phyloP scores from a whole-genome alignment of 1,140 invertebrate genomes.

The Pteromalus puparum region DNA sequence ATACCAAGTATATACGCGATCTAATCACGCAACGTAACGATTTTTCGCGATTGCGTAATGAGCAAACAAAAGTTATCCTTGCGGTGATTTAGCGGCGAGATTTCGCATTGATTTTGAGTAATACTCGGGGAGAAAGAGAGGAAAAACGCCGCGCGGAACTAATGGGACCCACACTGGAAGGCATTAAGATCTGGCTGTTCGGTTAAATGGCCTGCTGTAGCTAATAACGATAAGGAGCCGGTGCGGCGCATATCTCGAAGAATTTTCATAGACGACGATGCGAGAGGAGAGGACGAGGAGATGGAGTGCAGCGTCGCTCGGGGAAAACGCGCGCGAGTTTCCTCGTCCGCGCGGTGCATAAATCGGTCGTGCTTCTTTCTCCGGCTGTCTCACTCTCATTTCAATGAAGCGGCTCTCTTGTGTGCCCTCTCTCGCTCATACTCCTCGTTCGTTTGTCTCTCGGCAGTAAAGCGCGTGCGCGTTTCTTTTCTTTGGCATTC shows the following conservation, averaged over 20 bases:
- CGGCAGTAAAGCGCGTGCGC: neutral
- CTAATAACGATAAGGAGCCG: neutral
- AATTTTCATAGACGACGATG: neutral
- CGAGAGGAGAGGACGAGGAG: too few relatives aligned
- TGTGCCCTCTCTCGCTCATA: neutral
- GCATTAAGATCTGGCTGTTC: neutral
- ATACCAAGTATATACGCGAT: neutral
- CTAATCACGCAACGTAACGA: too few relatives aligned
- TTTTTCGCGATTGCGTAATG: neutral
- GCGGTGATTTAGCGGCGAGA: neutral
- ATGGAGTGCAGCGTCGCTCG: too few relatives aligned
- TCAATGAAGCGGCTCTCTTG: too few relatives aligned
- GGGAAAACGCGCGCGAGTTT: neutral
- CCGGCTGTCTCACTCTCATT: too few relatives aligned
- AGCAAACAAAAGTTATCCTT: neutral
- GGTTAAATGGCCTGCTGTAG: neutral
- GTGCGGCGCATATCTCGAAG: neutral
- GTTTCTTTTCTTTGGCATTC: neutral
- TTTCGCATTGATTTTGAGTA: slow-evolving; percentile 15
- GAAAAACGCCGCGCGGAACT: neutral
- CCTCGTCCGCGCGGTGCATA: neutral
- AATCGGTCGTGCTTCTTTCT: neutral
- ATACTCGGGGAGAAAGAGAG: neutral
- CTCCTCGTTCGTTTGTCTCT: neutral
- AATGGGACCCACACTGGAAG: neutral